phyloP scores from a whole-genome alignment of 2,113 vertebrate genomes.

The Murina feae region DNA sequence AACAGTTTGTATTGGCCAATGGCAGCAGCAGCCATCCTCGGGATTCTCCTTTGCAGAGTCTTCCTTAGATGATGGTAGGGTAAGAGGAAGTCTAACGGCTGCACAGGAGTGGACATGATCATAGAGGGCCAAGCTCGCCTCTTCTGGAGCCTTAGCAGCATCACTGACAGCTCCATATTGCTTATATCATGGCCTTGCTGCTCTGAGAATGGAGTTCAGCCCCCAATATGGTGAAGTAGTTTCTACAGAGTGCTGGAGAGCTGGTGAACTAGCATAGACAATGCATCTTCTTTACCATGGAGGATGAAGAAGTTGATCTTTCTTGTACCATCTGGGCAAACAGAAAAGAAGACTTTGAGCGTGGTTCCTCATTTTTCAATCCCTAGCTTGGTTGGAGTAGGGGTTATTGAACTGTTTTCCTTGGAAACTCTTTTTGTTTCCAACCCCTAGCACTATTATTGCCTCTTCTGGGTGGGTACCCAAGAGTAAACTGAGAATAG shows the following conservation, averaged over 20 bases:
- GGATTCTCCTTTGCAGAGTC: not conserved
- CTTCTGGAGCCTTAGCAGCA: not conserved
- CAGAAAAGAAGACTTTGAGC: slow-evolving; percentile 24
- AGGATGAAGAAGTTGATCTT: not conserved
- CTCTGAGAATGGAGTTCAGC: not conserved
- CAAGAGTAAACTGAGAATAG: not conserved
- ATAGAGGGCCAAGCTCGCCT: not conserved
- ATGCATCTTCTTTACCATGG: not conserved
- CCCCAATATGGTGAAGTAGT: not conserved
- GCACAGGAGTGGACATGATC: not conserved
- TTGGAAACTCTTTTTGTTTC: not conserved
- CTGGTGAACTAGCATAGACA: not conserved
- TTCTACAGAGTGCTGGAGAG: not conserved
- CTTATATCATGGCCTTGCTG: not conserved
- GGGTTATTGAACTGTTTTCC: not conserved
- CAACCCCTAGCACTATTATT: not conserved
- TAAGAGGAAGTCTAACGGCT: not conserved
- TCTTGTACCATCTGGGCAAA: not conserved
- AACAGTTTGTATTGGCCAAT: not conserved
- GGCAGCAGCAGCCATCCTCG: not conserved
- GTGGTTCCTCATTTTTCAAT: not conserved
- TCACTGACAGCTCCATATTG: not conserved
- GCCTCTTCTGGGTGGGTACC: not conserved
- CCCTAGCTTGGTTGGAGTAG: not conserved
- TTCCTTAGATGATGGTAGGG: not conserved